Evolutionary conservation across 2,113 vertebrate genomes (phyloP), one percentile per base, ranked within the genome.

Genomic region (Synodontis membranacea): DNA sequence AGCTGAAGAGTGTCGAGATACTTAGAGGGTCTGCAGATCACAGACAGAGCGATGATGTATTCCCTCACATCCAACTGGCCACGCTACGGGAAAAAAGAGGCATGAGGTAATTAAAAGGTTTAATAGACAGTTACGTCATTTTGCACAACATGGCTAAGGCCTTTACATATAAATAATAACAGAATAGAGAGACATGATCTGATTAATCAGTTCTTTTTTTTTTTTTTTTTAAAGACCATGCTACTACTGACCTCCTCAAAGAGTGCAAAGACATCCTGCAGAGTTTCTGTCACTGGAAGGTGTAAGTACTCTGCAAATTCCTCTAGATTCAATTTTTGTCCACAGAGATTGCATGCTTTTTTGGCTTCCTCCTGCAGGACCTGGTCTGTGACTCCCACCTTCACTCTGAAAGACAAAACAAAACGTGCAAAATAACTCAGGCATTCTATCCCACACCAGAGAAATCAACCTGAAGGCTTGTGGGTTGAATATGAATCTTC

Each of bases 1-100:
- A 99, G 5, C 80, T 94, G 95, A 89, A 99, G 94, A 80, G 97
- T 99, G 89, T 97, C 96, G 94, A 97, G 94, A 9, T 97, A 94
- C 93, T 93, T 94, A 25, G 96, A 94, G 7, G 97, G 97, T 81
- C 94, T 96, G 89, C 95, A 95, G 54, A 97, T 95, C 1, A 97
- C 97, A 0, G 97, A 98, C 72, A 98, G 90, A 78, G 97, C 97
- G 4, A 95, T 92, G 11, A 99, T 92, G 4, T 95, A 98, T 87
- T 95, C 97, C 6, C 97, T 94, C 80, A 96, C 14, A 81, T 99
- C 98, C 87, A 98, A 95, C 78, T 89, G 74, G 4, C 96, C 96
- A 4, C 91, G 86, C 97, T 98, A 93, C 34, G 88, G 74, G 88
- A 46, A 72, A 12, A 68, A 68, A 74, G 28, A 19, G 14, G 21